Conservation (phyloP, 1,140 invertebrate species). For the Macrocentrus cingulum region DNA sequence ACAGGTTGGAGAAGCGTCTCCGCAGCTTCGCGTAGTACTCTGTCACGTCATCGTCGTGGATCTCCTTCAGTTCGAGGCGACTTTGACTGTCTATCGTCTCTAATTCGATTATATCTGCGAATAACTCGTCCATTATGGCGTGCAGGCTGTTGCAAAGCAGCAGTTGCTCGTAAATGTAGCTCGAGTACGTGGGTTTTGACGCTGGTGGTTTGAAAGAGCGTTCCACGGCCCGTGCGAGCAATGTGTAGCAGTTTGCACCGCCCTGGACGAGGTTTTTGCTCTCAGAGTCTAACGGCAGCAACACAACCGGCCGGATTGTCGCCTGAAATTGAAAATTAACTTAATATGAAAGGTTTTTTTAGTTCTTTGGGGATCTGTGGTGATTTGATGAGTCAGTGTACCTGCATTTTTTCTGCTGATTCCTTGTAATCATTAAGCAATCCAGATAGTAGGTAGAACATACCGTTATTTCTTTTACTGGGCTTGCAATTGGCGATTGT, state of each 20-base stretch:
- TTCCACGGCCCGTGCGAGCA: constrained; percentile 40
- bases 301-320: constrained; percentile 38
- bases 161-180: constrained; percentile 39
- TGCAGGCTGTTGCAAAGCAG: constrained; percentile 48
- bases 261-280: constrained; percentile 36
- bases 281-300: constrained; percentile 39
- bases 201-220: constrained; percentile 42
- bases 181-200: constrained; percentile 34
- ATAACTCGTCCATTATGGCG: constrained; percentile 43
- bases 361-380: not conserved
- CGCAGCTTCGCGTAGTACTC: constrained; percentile 39
- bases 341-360: not conserved
- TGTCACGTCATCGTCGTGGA: constrained; percentile 39
- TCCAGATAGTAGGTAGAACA: constrained; percentile 42
- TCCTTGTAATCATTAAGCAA: constrained; percentile 46
- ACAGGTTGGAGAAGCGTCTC: constrained; percentile 45
- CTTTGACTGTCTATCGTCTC: constrained; percentile 29
- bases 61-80: constrained; percentile 38
- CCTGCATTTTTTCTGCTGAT: constrained; percentile 41
- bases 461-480: constrained; percentile 30
- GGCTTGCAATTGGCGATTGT: constrained; percentile 31
- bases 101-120: constrained; percentile 36
- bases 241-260: constrained; percentile 44
- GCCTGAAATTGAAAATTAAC: constrained; percentile 29
- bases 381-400: constrained; percentile 21